Percentiles rank a stretch among this genome's conserved stretches.
Evolutionary conservation across 2,797 vertebrate species (phyloP).

Genomic region (Nannoperca australis): DNA sequence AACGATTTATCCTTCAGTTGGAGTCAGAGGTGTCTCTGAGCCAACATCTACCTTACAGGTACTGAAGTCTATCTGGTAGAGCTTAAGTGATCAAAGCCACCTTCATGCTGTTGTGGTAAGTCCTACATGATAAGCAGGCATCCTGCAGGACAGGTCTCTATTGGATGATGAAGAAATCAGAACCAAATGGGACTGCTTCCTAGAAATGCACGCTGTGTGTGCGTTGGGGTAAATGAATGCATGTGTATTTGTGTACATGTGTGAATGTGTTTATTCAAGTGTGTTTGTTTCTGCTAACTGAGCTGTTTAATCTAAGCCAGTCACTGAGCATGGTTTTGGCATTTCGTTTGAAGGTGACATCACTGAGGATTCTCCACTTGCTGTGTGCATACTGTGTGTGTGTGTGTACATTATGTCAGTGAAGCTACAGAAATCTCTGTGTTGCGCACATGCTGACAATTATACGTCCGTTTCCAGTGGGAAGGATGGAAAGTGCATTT

Average conservation of each 20-base stretch:
- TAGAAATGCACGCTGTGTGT: constrained; percentile 23
- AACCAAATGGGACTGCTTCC: constrained; percentile 39
- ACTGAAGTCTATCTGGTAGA: constrained; percentile 35
- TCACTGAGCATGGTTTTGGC: constrained; percentile 51
- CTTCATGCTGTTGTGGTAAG: constrained; percentile 49
- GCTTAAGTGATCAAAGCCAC: constrained; percentile 72
- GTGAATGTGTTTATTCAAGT: constrained; percentile 38
- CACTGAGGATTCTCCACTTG: constrained; percentile 55
- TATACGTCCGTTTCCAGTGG: constrained; percentile 61
- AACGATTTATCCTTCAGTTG: constrained; percentile 46
- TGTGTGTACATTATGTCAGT: constrained; percentile 13
- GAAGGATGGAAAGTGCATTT: constrained; percentile 67
- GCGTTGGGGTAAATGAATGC: constrained; percentile 15
- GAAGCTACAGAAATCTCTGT: constrained; percentile 38
- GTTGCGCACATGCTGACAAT: constrained; percentile 75
- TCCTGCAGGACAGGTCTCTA: constrained; percentile 29
- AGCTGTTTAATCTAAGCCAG: constrained; percentile 56
- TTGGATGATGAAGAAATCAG: constrained; percentile 57
- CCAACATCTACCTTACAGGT: constrained; percentile 55
- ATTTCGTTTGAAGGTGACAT: constrained; percentile 70
- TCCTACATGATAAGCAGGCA: constrained; percentile 58
- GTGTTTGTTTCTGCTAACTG: constrained; percentile 51
- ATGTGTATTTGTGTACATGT: constrained; percentile 27
- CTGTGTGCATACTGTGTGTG: constrained; percentile 24
- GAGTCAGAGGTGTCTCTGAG: constrained; percentile 42